phyloP scores from a whole-genome alignment of 2,888 invertebrate genomes.

The Mythimna albipuncta region DNA sequence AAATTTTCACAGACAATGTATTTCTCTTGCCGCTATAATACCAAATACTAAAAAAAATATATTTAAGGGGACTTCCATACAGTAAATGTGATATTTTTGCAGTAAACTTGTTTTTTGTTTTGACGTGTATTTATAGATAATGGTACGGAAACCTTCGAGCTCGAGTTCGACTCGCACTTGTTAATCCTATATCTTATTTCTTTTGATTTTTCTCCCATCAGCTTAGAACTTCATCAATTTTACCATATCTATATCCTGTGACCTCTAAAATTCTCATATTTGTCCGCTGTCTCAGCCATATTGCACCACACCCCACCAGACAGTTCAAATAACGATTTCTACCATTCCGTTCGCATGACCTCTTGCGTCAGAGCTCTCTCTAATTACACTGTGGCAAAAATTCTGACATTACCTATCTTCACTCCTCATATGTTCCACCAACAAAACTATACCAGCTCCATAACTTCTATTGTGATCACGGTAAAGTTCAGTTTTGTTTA shows the following conservation, averaged over 20 bases:
- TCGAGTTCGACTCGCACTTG: too few relatives aligned
- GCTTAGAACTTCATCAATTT: not conserved
- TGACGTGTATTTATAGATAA: too few relatives aligned
- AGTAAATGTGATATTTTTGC: too few relatives aligned
- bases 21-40: too few relatives aligned
- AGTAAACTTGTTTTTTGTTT: too few relatives aligned
- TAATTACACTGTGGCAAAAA: constrained; percentile 87
- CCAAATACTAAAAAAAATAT: too few relatives aligned
- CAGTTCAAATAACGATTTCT: constrained; percentile 77
- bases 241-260: not conserved
- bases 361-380: constrained; percentile 82
- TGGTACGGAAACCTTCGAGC: too few relatives aligned
- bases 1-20: too few relatives aligned
- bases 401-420: constrained; percentile 79
- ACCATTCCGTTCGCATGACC: constrained; percentile 88
- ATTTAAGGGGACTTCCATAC: too few relatives aligned
- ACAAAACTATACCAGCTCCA: constrained; percentile 58
- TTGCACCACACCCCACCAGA: constrained; percentile 60
- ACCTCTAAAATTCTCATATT: constrained; percentile 12
- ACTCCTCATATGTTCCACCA: constrained; percentile 69
- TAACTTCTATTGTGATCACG: constrained; percentile 46
- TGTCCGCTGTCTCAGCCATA: constrained; percentile 45
- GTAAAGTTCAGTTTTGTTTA: constrained; percentile 59
- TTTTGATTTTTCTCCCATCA: not conserved
- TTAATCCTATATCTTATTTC: not conserved